Conservation (phyloP, 30 jellyfish, hydroid and myxozoan genomes). For the Aurelia coerulea region DNA sequence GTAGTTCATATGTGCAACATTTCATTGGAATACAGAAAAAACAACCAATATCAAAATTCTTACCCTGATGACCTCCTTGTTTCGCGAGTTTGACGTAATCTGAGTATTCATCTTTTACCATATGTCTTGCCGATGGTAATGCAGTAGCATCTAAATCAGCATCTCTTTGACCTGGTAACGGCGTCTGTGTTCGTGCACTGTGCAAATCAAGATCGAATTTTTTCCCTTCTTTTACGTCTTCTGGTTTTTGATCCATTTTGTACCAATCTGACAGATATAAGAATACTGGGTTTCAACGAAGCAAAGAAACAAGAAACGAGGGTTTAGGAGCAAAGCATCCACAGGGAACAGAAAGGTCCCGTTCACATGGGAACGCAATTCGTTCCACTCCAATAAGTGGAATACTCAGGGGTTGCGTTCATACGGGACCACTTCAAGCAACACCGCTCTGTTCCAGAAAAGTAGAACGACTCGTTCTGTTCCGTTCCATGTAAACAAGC, state of each 20-base stretch:
- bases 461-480: no score
- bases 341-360: no score
- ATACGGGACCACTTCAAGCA: no score
- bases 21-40: no score
- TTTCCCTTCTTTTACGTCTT: constrained; percentile 17
- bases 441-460: no score
- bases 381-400: no score
- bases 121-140: constrained; percentile 71
- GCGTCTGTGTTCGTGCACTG: constrained; percentile 61
- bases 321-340: no score
- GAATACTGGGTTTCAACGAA: not conserved
- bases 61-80: constrained; percentile 79
- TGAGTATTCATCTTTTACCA: constrained; percentile 67
- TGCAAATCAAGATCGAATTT: constrained; percentile 40
- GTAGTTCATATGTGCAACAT: no score
- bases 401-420: no score
- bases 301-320: no score
- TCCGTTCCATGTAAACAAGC: no score
- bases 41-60: not conserved
- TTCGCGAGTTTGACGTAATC: constrained; percentile 64
- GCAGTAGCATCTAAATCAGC: constrained; percentile 43
- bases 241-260: constrained; percentile 62
- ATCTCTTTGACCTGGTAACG: constrained; percentile 69
- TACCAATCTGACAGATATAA: constrained; percentile 48
- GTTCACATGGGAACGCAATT: no score